Percentiles rank a stretch among this genome's conserved stretches.
phyloP scores from a whole-genome alignment of 2,113 vertebrate species.

The Corythoichthys intestinalis region DNA sequence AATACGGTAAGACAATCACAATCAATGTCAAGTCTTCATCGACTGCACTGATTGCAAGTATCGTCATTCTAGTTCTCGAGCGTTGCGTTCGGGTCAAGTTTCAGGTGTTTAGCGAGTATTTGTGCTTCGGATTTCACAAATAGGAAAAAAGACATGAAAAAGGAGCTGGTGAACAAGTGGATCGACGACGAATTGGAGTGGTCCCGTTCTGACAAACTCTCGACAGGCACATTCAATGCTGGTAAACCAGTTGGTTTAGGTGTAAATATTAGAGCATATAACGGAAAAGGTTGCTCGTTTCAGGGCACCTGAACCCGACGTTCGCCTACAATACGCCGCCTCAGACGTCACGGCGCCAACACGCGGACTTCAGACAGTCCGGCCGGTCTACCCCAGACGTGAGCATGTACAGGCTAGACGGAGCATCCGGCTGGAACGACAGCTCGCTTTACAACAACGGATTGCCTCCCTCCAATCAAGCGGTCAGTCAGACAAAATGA shows the following conservation, averaged over 20 bases:
- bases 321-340: neutral
- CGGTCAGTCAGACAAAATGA: slow-evolving; percentile 13
- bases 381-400: neutral
- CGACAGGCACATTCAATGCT: neutral
- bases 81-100: neutral
- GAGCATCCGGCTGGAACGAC: neutral
- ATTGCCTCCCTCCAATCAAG: neutral
- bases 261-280: neutral
- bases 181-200: neutral
- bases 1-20: neutral
- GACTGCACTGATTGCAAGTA: too few species aligned
- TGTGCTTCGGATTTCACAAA: neutral
- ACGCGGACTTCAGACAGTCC: neutral
- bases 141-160: slow-evolving; percentile 9
- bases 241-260: neutral
- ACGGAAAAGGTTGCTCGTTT: neutral
- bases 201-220: slow-evolving; percentile 2
- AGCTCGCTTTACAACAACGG: neutral
- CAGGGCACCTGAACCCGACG: slow-evolving; percentile 8
- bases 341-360: neutral
- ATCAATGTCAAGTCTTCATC: too few species aligned
- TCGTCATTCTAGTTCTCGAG: too few species aligned
- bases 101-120: neutral
- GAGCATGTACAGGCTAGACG: neutral
- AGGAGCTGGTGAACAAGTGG: slow-evolving; percentile 5